Evolutionary conservation across 2,797 vertebrate genomes (phyloP), one percentile per base, ranked within the genome.

Genomic region (Delichon dasypus): DNA sequence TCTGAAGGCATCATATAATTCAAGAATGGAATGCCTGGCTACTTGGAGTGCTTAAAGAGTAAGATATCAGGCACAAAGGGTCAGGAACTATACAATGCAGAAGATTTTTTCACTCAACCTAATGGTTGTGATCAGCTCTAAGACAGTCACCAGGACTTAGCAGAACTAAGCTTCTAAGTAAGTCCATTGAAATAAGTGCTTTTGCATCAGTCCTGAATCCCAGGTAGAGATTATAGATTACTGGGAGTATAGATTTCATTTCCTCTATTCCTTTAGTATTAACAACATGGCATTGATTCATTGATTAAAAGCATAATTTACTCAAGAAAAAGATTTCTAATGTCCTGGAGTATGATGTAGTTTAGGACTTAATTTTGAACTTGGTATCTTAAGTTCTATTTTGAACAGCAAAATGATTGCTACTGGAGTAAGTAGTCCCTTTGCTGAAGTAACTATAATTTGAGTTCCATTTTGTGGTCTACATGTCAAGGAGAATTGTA

Each of bases 31-130:
- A 53, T 20, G 9, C 38, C 20, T 50, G 20, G 20, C 45, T 91
- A 50, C 22, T 76, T 54, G 15, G 17, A 70, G 21, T 34, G 16
- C 19, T 51, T 76, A 34, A 77, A 62, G 58, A 40, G 29, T 23
- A 82, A 38, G 16, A 22, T 9, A 23, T 10, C 34, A 45, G 22
- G 19, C 27, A 36, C 0, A 0, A 32, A 25, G 25, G 19, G 11
- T 71, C 7, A 2, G 44, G 47, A 29, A 26, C 50, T 57, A 16
- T 38, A 48, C 8, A 51, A 8, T 26, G 15, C 22, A 77, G 48
- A 64, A 40, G 7, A 27, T 53, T 30, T 61, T 68, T 90, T 80
- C 19, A 22, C 14, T 48, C 17, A 47, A 2, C 9, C 22, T 71
- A 38, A 11, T 36, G 20, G 34, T 5, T 62, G n/a, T 44, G n/a